Base-by-base conservation (phyloP, 2,888 invertebrate genomes). In the Leucozona laternaria region DNA sequence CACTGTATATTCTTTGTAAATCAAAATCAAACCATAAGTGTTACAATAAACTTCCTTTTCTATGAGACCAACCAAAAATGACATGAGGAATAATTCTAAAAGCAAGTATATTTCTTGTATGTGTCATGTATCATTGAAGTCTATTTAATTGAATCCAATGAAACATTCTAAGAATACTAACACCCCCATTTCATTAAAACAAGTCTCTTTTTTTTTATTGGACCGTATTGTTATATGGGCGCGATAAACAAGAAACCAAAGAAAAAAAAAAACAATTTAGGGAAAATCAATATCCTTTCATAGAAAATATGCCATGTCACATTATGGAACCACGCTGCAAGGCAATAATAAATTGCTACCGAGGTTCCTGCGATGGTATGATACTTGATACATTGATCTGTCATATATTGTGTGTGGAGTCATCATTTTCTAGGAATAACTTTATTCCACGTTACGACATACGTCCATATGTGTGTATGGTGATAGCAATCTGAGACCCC, bases 341-440 rank as follows among this genome's bases (percentile, higher is more conserved):
- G 66, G 45, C 55, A 68, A 37, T 68, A 57, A 76, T 68, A 68
- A 68, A 76, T 76, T 76, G 57, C 66, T 48, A 17, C 45, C 34
- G 57, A 34, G 15, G 13, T 48, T 43, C 66, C n/a, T n/a, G n/a
- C n/a, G n/a, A 58, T 22, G 31, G 40, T 53, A 34, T 43, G 28
- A 64, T 57, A 64, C 22, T 64, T 64, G 73, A 73, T 62, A 75
- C 53, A 78, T 71, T 60, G 31, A 78, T 78, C 22, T 62, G 50
- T 62, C 37, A 78, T 58, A 7, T 17, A 15, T 58, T 37, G 8
- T 7, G 17, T 50, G 68, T 64, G 31, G 31, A 48, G 48, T 68
- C 68, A 68, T 68, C 68, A 11, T 68, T 53, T 68, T 37, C 37
- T 37, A 53, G n/a, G n/a, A 68, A 68, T 53, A 53, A 53, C 68